A percentile compares a stretch with the other conserved stretches of the same genome.
Evolutionary conservation across 2,113 vertebrate genomes (phyloP).

Genomic region (Chitala chitala): DNA sequence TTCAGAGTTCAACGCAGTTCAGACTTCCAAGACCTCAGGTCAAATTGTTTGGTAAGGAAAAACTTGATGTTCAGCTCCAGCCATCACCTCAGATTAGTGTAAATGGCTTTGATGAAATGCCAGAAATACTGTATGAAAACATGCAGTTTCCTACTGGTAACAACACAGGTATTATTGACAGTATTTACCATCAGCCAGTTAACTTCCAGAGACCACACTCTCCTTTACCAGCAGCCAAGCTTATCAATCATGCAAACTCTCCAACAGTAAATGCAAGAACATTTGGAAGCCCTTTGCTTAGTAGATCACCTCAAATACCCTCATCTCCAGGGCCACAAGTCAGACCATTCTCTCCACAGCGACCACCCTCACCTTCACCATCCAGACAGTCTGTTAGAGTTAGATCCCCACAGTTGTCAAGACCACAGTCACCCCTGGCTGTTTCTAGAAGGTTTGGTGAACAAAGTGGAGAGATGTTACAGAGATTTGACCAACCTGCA

Average conservation of each 20-base stretch:
- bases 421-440: constrained; percentile 26
- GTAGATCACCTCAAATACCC: constrained; percentile 59
- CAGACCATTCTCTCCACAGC: constrained; percentile 25
- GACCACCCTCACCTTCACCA: constrained; percentile 32
- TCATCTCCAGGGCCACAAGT: constrained; percentile 43
- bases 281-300: constrained; percentile 56
- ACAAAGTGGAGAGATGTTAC: background rate
- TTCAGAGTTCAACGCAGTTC: constrained; percentile 70
- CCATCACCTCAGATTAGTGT: constrained; percentile 69
- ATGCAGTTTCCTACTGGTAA: constrained; percentile 39
- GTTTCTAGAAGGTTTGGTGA: constrained; percentile 29
- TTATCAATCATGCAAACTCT: constrained; percentile 58
- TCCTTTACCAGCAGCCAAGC: constrained; percentile 59
- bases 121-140: constrained; percentile 65
- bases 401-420: constrained; percentile 23
- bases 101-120: constrained; percentile 59
- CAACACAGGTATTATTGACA: constrained; percentile 20
- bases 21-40: constrained; percentile 90
- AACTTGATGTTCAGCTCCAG: constrained; percentile 71
- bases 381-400: constrained; percentile 30
- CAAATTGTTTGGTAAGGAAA: constrained; percentile 84
- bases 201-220: constrained; percentile 37
- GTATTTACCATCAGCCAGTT: background rate
- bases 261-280: constrained; percentile 37
- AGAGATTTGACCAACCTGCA: constrained; percentile 7